phyloP scores from a whole-genome alignment of 1,140 invertebrate species.

The Colletes gigas region DNA sequence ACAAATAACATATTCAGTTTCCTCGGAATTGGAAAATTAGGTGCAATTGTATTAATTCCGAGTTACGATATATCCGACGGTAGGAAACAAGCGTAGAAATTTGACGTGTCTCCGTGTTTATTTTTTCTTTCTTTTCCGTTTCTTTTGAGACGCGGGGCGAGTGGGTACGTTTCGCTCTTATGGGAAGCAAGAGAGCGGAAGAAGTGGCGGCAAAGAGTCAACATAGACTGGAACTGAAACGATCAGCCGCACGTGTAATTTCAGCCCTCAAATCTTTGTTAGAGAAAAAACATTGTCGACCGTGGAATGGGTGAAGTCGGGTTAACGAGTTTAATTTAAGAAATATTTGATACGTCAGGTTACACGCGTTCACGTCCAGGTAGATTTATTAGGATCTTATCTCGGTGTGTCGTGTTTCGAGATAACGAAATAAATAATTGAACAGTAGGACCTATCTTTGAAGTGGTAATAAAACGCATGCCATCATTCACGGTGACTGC shows the following conservation, averaged over 20 bases:
- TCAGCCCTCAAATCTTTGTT: background rate
- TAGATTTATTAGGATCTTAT: conserved; percentile 15
- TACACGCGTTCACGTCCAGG: background rate
- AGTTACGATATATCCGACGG: background rate
- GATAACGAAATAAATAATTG: conserved; percentile 18
- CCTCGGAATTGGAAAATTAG: background rate
- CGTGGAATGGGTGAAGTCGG: background rate
- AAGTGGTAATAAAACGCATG: conserved; percentile 35
- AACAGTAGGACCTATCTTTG: conserved; percentile 10
- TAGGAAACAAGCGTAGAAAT: background rate
- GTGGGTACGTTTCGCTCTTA: conserved; percentile 1
- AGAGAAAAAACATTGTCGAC: background rate
- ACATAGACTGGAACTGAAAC: conserved; percentile 11
- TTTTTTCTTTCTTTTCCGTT: background rate
- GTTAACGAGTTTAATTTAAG: background rate
- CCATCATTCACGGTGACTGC: conserved; percentile 38
- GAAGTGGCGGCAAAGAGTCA: conserved; percentile 15
- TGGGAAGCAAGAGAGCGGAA: conserved; percentile 12
- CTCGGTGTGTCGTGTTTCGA: background rate
- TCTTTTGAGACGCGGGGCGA: background rate
- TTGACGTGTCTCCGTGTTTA: background rate
- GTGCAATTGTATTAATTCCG: background rate
- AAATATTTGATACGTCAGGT: background rate
- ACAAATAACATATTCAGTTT: too few relatives aligned
- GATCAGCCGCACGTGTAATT: conserved; percentile 21